phyloP scores from a whole-genome alignment of 2,113 vertebrate genomes.

The Lepus europaeus region DNA sequence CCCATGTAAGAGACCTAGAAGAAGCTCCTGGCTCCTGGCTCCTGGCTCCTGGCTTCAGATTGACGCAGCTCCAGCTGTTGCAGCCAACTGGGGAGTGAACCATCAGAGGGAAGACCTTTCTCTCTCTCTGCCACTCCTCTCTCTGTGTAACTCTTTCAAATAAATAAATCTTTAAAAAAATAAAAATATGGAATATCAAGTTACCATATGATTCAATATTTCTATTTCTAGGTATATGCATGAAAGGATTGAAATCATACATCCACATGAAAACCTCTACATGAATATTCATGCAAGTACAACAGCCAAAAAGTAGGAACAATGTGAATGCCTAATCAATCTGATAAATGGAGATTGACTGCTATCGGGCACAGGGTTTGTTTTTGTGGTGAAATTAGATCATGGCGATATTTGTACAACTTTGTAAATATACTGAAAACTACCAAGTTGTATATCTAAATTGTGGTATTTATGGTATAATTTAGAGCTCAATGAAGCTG shows the following conservation, averaged over 20 bases:
- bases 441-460: neutral
- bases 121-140: no score
- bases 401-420: neutral
- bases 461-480: conserved; percentile 1
- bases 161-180: no score
- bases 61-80: no score
- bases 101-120: no score
- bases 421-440: neutral
- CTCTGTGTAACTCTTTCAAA: no score
- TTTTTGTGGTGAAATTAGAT: conserved; percentile 29
- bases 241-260: neutral
- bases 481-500: neutral
- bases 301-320: neutral
- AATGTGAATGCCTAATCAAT: neutral
- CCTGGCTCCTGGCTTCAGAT: no score
- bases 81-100: no score
- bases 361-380: neutral
- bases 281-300: neutral
- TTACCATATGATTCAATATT: neutral
- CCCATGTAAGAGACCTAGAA: no score
- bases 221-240: neutral
- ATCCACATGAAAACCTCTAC: neutral
- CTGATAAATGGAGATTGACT: conserved; percentile 15
- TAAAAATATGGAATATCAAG: no score
- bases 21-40: no score